Base-by-base conservation (phyloP, 2,113 vertebrate genomes). In the Brevimyrus niger region DNA sequence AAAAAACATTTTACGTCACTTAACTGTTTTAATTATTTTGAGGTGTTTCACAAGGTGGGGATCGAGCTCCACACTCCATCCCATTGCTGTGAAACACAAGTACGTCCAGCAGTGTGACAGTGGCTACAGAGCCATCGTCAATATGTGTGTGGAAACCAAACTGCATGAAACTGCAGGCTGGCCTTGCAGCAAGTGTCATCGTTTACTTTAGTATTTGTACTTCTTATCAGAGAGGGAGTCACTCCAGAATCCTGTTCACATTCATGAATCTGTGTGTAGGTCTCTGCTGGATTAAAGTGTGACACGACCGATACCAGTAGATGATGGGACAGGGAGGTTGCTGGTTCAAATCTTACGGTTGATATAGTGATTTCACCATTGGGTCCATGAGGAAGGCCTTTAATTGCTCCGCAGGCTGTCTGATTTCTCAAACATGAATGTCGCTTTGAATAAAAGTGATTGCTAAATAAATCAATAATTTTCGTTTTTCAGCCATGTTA, bases 191-290 rank as follows among this genome's bases (percentile, higher is more conserved):
- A 15, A 31, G 31, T 76, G 13, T 10, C 10, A n/a, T 1, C 27
- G 69, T 17, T 38, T 76, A 76, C 27, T 31, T 19, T 15, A 17
- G 47, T 87, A n/a, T 55, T 35, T 51, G 21, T 87, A 5, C 48
- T 87, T 1, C 4, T 35, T 53, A 87, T 31, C 13, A 87, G 48
- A 48, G n/a, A 87, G 48, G 85, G n/a, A 84, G 21, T 42, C 35
- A 51, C 46, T 88, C 58, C 35, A 58, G 65, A 51, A 90, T 27
- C 61, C 61, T 69, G 73, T 19, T 80, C n/a, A 2, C 61, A 19
- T 42, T 80, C 35, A 42, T 7, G 73, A 13, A 80, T 42, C 84
- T 86, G 87, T 89, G 87, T 91, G 89, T 87, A 44, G 38, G 88
- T 89, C 86, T 86, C 90, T 90, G 90, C 87, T 86, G 38, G 48